phyloP scores from a whole-genome alignment of 2,888 invertebrate genomes.

The Homarus gammarus region DNA sequence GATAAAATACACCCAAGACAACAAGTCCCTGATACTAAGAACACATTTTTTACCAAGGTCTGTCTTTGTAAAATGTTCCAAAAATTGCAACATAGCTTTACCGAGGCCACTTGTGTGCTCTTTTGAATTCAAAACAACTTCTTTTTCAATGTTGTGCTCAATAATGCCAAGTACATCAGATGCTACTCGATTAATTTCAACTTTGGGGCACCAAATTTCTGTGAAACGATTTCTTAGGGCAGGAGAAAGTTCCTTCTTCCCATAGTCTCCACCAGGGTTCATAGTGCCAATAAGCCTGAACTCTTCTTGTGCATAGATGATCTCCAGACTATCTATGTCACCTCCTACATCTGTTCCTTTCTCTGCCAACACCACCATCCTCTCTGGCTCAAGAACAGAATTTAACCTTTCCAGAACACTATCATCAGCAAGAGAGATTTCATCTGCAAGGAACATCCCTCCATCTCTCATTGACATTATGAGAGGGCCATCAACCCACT shows the following conservation, averaged over 20 bases:
- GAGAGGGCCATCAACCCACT: conserved; percentile 98
- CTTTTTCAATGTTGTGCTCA: conserved; percentile 67
- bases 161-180: conserved; percentile 82
- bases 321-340: conserved; percentile 78
- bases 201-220: conserved; percentile 84
- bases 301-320: conserved; percentile 84
- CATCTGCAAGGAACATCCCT: conserved; percentile 95
- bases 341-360: conserved; percentile 83
- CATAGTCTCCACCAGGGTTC: conserved; percentile 99
- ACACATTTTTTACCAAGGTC: conserved; percentile 82
- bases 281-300: conserved; percentile 98
- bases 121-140: conserved; percentile 79
- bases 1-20: conserved; percentile 95
- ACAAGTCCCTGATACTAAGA: conserved; percentile 93
- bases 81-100: conserved; percentile 64
- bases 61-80: conserved; percentile 65
- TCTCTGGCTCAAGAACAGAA: conserved; percentile 95
- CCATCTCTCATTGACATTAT: conserved; percentile 94
- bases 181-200: conserved; percentile 84
- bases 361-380: conserved; percentile 93
- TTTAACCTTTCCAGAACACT: conserved; percentile 98
- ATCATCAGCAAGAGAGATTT: conserved; percentile 99
- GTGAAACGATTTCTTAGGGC: conserved; percentile 97
- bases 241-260: conserved; percentile 92
- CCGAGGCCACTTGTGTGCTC: conserved; percentile 78